These are phyloP conservation scores for Medauroidea extradentata DNA, from an alignment of 1,140 invertebrate species.

Conservation along the genomic window DNA sequence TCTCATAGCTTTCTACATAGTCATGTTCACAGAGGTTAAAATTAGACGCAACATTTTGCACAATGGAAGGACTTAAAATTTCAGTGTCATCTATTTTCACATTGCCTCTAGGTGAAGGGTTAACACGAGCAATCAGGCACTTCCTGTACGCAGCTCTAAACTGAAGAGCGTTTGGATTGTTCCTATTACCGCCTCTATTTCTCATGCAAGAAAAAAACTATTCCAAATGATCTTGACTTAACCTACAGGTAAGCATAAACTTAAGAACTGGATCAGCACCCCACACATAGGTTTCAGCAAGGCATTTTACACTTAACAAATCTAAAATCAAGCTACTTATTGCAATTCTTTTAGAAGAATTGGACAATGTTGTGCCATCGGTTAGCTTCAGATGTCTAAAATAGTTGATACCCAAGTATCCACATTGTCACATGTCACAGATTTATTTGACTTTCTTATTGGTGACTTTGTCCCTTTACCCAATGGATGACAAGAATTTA, in stretches of 20 bases:
- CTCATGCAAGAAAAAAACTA: neutral
- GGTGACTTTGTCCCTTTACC: neutral
- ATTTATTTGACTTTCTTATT: no score
- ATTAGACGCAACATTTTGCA: neutral
- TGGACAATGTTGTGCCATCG: neutral
- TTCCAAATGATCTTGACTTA: no score
- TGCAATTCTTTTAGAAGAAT: neutral
- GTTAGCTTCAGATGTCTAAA: neutral
- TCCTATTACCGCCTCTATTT: neutral
- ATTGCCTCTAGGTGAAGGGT: neutral
- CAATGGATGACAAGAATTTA: constrained; percentile 1
- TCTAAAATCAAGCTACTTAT: neutral
- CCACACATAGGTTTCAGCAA: neutral
- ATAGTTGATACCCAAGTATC: neutral
- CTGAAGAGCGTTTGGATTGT: neutral
- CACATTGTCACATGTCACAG: no score
- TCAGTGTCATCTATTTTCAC: neutral
- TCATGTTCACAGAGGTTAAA: no score
- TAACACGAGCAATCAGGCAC: neutral
- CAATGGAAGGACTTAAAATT: neutral
- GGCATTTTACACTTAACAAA: neutral
- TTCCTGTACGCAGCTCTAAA: neutral
- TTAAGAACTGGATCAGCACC: neutral
- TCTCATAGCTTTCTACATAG: neutral
- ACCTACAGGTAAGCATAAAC: neutral